Evolutionary conservation across 2,888 invertebrate genomes (phyloP), one percentile per base, ranked within the genome.

Genomic region (Tinea semifulvella): DNA sequence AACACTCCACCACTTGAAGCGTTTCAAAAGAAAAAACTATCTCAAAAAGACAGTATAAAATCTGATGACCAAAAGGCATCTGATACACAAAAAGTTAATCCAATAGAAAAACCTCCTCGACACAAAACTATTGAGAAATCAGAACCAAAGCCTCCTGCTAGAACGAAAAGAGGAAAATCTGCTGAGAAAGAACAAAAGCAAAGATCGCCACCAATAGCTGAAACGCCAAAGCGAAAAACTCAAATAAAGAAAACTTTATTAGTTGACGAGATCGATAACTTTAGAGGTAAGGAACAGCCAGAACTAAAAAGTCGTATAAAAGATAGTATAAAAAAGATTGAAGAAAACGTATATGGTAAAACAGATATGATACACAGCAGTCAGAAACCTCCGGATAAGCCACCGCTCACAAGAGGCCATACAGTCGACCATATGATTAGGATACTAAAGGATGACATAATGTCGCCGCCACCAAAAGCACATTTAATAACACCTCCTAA

Each of bases 391-490:
- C 85, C 84, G 18, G 86, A 87, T 49, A 88, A 88, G 54, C 82
- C 86, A 51, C 88, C 88, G 46, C 68, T 89, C 48, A 89, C 88
- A 31, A 85, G 87, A 65, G 89, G 89, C 19, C 80, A 87, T 38
- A 85, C 88, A n/a, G 91, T 92, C 19, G 87, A 89, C 64, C 87
- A 87, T 47, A 87, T 92, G 82, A 89, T 92, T 20, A 88, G 87
- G 58, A 85, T 90, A 51, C 66, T 92, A 47, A 90, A 87, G 49
- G 87, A 86, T 68, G 91, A 91, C 53, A 86, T 86, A 53, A 79
- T 85, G 42, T 85, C 88, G 7, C 84, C 88, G 1, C 86, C 88
- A 38, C 86, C 89, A 1, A 87, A 85, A 56, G 68, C 84, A 22
- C 85, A 85, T 57, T 74, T 88, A 63, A 82, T 88, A 45, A 76